These are phyloP conservation scores for Alauda arvensis DNA, from an alignment of 2,797 vertebrate genomes.

Conservation along the genomic window DNA sequence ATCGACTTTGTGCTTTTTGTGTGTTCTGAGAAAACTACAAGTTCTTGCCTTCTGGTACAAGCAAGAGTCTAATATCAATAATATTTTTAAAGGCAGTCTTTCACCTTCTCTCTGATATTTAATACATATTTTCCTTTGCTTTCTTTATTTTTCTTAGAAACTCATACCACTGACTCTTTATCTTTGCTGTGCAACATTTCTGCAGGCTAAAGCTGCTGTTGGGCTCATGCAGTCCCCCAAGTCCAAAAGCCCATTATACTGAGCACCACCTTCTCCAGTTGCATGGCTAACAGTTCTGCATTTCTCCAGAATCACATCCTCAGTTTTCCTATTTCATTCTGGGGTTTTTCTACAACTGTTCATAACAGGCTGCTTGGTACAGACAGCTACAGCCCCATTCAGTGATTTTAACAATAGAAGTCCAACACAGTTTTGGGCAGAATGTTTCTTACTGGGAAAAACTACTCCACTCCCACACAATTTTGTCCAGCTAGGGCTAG, in stretches of 20 bases:
- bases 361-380: not conserved
- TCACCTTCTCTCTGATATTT: not conserved
- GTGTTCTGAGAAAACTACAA: not conserved
- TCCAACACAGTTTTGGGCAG: not conserved
- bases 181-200: not conserved
- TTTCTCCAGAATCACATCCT: not conserved
- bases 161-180: not conserved
- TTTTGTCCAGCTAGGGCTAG: not conserved
- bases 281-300: not conserved
- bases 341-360: not conserved
- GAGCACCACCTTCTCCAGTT: not conserved
- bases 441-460: not conserved
- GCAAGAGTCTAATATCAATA: not conserved
- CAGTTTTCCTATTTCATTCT: not conserved
- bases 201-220: not conserved
- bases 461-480: not conserved
- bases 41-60: not conserved
- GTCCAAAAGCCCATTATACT: not conserved
- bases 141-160: not conserved
- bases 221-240: not conserved
- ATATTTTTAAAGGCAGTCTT: not conserved
- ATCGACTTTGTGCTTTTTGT: accelerated
- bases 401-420: not conserved
- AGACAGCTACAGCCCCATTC: not conserved
- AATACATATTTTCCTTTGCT: not conserved